phyloP scores from a whole-genome alignment of 2,113 vertebrate genomes.

The Montifringilla adamsi region DNA sequence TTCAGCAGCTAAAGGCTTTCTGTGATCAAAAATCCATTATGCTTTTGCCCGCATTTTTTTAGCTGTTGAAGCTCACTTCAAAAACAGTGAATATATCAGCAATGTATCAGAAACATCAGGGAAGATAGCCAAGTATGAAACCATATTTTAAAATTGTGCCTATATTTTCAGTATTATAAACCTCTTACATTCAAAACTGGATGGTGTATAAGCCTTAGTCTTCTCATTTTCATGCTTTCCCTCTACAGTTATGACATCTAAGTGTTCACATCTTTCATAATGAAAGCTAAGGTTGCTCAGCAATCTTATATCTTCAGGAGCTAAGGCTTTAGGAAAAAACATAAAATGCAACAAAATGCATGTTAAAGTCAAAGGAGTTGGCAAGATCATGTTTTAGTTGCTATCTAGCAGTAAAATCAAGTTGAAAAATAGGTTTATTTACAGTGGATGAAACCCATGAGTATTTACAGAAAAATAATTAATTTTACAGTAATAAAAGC shows the following conservation, averaged over 20 bases:
- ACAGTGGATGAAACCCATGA: background rate
- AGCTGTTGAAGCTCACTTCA: background rate
- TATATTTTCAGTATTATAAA: background rate
- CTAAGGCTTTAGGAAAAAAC: background rate
- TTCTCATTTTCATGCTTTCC: background rate
- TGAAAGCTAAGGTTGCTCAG: background rate
- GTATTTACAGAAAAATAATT: background rate
- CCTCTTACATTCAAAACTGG: background rate
- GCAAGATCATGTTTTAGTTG: background rate
- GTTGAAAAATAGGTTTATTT: background rate
- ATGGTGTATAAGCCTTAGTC: background rate
- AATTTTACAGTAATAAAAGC: background rate
- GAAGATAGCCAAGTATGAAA: background rate
- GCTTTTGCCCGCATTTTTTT: background rate
- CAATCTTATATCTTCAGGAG: background rate
- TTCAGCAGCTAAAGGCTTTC: background rate
- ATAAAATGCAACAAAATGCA: background rate
- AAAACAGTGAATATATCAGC: background rate
- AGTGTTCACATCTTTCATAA: background rate
- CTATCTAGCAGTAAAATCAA: background rate
- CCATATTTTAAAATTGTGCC: background rate
- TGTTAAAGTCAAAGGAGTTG: background rate
- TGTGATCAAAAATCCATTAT: background rate
- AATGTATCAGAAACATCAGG: background rate
- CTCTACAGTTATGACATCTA: background rate